A percentile compares a stretch with the other conserved stretches of the same genome.
Conservation (phyloP, 2,797 vertebrate species). For the Danio tinwini region DNA sequence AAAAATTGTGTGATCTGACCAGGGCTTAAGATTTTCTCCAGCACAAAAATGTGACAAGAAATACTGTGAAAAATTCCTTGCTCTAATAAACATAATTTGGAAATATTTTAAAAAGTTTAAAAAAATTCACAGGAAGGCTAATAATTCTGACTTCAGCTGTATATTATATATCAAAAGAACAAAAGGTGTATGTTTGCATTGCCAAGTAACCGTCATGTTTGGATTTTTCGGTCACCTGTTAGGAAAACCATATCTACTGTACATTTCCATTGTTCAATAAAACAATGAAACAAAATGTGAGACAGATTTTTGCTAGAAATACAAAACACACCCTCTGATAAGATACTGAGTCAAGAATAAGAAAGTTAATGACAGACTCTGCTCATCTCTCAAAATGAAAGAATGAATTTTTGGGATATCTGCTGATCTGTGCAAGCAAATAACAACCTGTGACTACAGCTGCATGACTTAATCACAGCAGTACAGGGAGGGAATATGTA, state of each 20-base stretch:
- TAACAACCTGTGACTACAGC: conserved; percentile 33
- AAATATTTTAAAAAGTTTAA: too few species aligned
- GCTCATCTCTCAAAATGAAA: conserved; percentile 27
- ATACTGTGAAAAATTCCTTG: too few species aligned
- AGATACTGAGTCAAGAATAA: not conserved
- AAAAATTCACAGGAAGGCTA: too few species aligned
- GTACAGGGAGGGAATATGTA: conserved; percentile 37
- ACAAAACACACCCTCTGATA: conserved; percentile 32
- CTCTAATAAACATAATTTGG: too few species aligned
- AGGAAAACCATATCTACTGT: conserved; percentile 50
- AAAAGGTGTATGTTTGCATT: conserved; percentile 76
- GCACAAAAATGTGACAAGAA: too few species aligned
- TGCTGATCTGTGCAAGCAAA: conserved; percentile 35
- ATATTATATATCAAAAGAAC: conserved; percentile 75
- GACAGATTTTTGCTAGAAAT: conserved; percentile 25
- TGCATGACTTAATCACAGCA: conserved; percentile 25
- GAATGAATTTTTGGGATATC: conserved; percentile 34
- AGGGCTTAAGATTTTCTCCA: too few species aligned
- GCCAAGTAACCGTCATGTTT: conserved; percentile 50
- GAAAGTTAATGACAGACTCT: conserved; percentile 29
- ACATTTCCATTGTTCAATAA: conserved; percentile 28
- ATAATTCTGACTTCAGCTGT: too few species aligned
- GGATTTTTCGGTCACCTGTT: conserved; percentile 53
- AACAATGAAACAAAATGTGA: conserved; percentile 28
- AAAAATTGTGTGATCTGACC: too few species aligned